Percentiles rank a stretch among this genome's conserved stretches.
These are phyloP conservation scores for Hybognathus amarus DNA, from an alignment of 2,797 vertebrate species.

Conservation along the genomic window DNA sequence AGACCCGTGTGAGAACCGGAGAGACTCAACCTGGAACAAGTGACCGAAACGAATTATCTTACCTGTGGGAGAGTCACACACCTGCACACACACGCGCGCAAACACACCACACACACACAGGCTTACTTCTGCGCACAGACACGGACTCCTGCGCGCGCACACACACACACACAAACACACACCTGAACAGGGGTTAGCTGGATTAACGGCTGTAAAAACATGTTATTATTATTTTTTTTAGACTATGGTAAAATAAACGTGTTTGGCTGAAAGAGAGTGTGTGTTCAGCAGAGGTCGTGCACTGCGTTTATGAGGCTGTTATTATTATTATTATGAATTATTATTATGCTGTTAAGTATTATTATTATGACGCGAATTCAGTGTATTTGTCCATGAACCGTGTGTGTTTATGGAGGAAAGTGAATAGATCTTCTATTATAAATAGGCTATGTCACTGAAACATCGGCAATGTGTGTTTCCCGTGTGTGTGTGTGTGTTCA, in stretches of 20 bases:
- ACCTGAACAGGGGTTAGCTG: no score
- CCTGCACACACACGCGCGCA: no score
- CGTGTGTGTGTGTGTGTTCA: background rate
- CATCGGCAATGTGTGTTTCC: background rate
- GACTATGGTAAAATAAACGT: constrained; percentile 21
- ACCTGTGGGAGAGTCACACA: background rate
- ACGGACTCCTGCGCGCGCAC: no score
- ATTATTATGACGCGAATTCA: background rate
- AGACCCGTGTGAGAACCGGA: constrained; percentile 85
- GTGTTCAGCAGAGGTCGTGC: background rate
- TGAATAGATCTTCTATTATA: no score
- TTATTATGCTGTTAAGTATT: background rate
- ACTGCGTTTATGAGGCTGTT: background rate
- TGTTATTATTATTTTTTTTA: no score
- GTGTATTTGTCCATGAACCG: no score
- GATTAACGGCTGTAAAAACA: no score
- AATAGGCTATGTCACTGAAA: no score
- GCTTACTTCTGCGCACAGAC: no score
- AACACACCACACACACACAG: no score
- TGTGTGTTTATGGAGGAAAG: background rate
- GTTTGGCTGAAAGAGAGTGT: constrained; percentile 26
- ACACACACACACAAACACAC: no score
- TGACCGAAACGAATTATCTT: constrained; percentile 11
- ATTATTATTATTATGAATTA: constrained; percentile 28
- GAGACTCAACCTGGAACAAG: background rate